A percentile compares a stretch with the other conserved stretches of the same genome.
phyloP scores from a whole-genome alignment of 1,140 invertebrate species.

The Drosophila virilis region DNA sequence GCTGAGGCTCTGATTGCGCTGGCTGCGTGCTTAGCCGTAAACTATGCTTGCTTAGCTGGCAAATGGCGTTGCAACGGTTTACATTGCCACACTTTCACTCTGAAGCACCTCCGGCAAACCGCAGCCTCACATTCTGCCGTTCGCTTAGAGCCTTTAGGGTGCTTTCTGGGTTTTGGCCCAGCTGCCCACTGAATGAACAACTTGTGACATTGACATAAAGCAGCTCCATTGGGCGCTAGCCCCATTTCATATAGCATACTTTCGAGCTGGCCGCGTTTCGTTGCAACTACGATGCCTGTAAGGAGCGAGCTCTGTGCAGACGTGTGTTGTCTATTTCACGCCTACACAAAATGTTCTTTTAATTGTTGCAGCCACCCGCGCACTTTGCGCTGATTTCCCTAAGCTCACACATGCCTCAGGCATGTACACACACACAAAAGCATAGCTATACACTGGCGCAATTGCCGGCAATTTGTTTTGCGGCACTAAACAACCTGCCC shows the following conservation, averaged over 20 bases:
- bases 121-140: no score
- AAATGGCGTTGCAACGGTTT: constrained; percentile 39
- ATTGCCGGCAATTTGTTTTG: constrained; percentile 77
- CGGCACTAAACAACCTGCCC: constrained; percentile 59
- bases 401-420: constrained; percentile 27
- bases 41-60: constrained; percentile 49
- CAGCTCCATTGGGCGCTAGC: constrained; percentile 13
- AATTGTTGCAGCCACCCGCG: constrained; percentile 47
- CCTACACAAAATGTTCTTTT: constrained; percentile 46
- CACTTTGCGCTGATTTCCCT: constrained; percentile 75
- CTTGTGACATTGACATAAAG: constrained; percentile 46
- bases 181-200: neutral
- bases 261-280: neutral
- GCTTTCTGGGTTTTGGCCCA: neutral
- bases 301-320: constrained; percentile 12
- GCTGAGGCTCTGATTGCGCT: constrained; percentile 32
- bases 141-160: neutral
- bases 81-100: constrained; percentile 35
- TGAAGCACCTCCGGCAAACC: neutral
- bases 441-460: constrained; percentile 37
- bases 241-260: constrained; percentile 21
- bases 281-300: neutral
- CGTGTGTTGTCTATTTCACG: constrained; percentile 20
- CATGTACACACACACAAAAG: no score
- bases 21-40: constrained; percentile 39